These are phyloP conservation scores for Leucophenga maculata DNA, from an alignment of 2,888 invertebrate genomes.

Conservation along the genomic window DNA sequence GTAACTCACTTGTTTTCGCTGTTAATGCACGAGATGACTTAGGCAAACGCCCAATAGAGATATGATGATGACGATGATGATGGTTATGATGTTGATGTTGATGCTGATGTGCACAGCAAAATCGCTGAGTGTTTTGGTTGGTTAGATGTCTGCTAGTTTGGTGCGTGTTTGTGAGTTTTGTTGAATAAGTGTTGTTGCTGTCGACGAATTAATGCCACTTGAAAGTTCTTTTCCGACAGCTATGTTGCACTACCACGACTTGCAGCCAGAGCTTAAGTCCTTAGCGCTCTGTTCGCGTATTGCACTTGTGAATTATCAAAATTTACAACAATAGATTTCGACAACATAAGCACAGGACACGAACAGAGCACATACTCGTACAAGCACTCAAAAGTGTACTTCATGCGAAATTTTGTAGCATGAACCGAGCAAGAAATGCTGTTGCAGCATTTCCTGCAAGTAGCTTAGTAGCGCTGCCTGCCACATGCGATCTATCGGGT, in stretches of 20 bases:
- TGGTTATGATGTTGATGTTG: not conserved
- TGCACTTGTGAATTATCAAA: slow-evolving; percentile 54
- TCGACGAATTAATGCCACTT: slow-evolving; percentile 5
- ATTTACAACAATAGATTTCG: slow-evolving; percentile 56
- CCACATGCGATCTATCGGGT: no score
- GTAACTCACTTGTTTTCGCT: no score
- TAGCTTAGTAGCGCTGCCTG: no score
- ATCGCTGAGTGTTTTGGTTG: not conserved
- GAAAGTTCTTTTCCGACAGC: not conserved
- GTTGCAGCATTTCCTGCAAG: slow-evolving; percentile 17
- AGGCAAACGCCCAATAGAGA: not conserved
- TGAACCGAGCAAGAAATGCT: slow-evolving; percentile 37
- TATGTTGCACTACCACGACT: not conserved
- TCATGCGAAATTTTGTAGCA: not conserved
- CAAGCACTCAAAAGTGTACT: not conserved
- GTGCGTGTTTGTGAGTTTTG: not conserved
- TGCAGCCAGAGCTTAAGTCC: no score
- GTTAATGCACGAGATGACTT: no score
- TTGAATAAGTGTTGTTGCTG: not conserved
- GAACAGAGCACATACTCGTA: no score
- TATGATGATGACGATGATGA: not conserved
- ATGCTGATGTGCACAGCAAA: not conserved
- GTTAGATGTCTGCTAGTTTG: no score
- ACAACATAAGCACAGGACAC: no score
- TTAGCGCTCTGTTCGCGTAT: not conserved